Evolutionary conservation across 2,888 invertebrate genomes (phyloP), one percentile per base, ranked within the genome.

Genomic region (Megaustenia siamemsis): DNA sequence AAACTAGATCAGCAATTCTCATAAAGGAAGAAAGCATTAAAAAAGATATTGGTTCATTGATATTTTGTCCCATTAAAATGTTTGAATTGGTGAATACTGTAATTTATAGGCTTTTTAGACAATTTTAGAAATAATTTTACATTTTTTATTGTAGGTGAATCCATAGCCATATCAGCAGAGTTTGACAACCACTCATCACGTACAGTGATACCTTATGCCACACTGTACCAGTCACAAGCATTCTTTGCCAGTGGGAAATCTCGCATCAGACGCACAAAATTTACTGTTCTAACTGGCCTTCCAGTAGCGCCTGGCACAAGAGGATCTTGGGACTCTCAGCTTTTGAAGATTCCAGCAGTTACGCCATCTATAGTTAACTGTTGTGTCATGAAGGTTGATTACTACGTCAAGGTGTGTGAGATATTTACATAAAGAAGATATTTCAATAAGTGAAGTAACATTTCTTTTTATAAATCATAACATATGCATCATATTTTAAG

Each of bases 241-340:
- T 94, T 94, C 89, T 92, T 94, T 87, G 94, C 94, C 82, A 94
- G 94, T 82, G 94, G 94, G n/a, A 94, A 94, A 87, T 93, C 94
- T 5, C 89, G 94, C 40, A 91, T 94, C 4, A 89, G 94, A 80
- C 91, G 93, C 66, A 93, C 93, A 83, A 94, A 94, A 88, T 94
- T 94, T 87, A 94, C 94, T 38, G 94, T 93, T 56, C 92, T 94
- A 40, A 94, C 94, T 82, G 94, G 93, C 73, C 87, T 93, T 60
- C 93, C 93, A 76, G 92, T 93, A 43, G 91, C 92, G 24, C 92
- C 93, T 45, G 92, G 93, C 53, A 93, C 91, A 43, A 86, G 92
- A 79, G 93, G 93, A n/a, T 93, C 91, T 49, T 94, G 94, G 94
- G 94, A 94, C 87, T 94, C 94, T 4, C 94, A 94, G 89, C 89